A percentile compares a stretch with the other conserved stretches of the same genome.
Evolutionary conservation across 1,140 invertebrate genomes (phyloP).

Genomic region (Drosophila watanabei): DNA sequence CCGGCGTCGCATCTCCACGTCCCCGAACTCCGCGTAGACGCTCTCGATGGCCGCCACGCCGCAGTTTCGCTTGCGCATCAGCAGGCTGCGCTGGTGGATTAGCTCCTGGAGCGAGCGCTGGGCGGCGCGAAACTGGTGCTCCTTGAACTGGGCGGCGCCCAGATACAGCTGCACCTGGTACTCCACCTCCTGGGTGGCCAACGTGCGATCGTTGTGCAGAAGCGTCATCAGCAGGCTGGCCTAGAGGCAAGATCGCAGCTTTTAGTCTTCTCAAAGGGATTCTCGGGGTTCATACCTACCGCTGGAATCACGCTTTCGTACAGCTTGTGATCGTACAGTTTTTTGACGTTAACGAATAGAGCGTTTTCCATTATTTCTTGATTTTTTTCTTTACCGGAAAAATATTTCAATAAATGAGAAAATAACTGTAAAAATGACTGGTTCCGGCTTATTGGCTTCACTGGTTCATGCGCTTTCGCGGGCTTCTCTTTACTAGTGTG

Average conservation of each 20-base stretch:
- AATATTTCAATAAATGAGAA: background rate
- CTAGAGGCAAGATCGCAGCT: no score
- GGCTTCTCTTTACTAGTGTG: no score
- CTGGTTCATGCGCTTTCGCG: background rate
- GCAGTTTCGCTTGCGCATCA: conserved; percentile 63
- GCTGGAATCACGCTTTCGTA: conserved; percentile 75
- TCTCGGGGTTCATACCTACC: conserved; percentile 32
- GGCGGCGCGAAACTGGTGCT: conserved; percentile 61
- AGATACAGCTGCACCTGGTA: conserved; percentile 73
- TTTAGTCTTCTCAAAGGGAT: background rate
- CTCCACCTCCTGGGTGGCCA: conserved; percentile 73
- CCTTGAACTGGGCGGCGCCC: conserved; percentile 59
- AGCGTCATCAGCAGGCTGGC: conserved; percentile 69
- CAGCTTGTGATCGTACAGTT: conserved; percentile 73
- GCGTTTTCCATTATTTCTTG: conserved; percentile 65
- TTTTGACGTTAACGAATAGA: conserved; percentile 73
- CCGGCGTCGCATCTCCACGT: conserved; percentile 90
- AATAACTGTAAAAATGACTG: conserved; percentile 5
- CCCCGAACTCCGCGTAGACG: conserved; percentile 86
- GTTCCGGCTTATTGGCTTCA: background rate
- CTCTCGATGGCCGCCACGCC: conserved; percentile 63
- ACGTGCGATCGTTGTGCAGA: conserved; percentile 69
- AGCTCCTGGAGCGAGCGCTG: conserved; percentile 51
- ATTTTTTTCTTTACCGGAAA: background rate
- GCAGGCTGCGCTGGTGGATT: conserved; percentile 55